Percentiles rank a stretch among this genome's conserved stretches.
These are phyloP conservation scores for Anoplopoma fimbria DNA, from an alignment of 2,113 vertebrate genomes.

Conservation along the genomic window DNA sequence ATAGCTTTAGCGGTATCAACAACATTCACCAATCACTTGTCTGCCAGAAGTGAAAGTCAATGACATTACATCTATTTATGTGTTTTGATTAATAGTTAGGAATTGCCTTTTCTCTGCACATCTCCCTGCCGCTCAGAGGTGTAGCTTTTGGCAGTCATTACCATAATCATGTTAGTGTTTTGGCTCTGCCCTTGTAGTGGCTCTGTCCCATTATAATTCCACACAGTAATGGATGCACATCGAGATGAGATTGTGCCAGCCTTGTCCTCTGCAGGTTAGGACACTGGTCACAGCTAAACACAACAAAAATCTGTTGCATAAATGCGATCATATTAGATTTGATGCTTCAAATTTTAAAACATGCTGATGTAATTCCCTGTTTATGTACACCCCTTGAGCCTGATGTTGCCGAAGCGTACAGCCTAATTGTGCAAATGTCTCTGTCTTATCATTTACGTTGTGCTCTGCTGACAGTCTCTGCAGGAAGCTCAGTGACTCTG, in stretches of 20 bases:
- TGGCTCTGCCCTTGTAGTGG: conserved; percentile 73
- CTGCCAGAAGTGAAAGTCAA: conserved; percentile 67
- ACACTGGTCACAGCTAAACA: conserved; percentile 15
- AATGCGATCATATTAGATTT: conserved; percentile 39
- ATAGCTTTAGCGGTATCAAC: conserved; percentile 59
- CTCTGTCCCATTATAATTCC: conserved; percentile 71
- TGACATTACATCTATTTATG: conserved; percentile 70
- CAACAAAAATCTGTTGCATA: conserved; percentile 20
- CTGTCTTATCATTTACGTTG: conserved; percentile 21
- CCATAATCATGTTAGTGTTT: conserved; percentile 79
- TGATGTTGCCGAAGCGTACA: not conserved
- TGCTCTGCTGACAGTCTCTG: conserved; percentile 28
- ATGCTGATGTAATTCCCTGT: conserved; percentile 22
- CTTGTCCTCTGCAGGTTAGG: conserved; percentile 67
- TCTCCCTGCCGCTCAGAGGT: conserved; percentile 21
- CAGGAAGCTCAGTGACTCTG: conserved; percentile 45
- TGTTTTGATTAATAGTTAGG: conserved; percentile 75
- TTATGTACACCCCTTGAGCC: conserved; percentile 1
- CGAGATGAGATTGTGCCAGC: conserved; percentile 72
- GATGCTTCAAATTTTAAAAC: conserved; percentile 6
- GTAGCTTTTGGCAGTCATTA: conserved; percentile 71
- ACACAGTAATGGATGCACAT: conserved; percentile 77
- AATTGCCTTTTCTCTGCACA: conserved; percentile 47
- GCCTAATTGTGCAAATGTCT: conserved; percentile 16
- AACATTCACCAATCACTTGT: conserved; percentile 61